phyloP scores from a whole-genome alignment of 2,797 vertebrate species.

The Tarsius wallacei region DNA sequence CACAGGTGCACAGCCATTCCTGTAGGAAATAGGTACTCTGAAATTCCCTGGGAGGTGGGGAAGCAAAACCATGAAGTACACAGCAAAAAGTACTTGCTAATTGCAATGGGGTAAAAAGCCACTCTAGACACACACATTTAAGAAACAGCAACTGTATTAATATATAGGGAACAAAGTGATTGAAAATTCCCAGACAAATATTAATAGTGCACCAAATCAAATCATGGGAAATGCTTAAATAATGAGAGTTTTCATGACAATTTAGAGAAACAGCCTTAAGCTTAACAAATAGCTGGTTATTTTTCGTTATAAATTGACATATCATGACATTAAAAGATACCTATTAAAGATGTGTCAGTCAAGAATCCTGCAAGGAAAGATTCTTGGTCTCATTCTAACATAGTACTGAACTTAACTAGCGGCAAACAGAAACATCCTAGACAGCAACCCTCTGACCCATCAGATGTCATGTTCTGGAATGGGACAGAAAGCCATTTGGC shows the following conservation, averaged over 20 bases:
- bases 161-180: background rate
- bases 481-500: constrained; percentile 88
- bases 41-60: constrained; percentile 10
- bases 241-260: background rate
- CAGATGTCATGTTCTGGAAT: constrained; percentile 88
- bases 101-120: constrained; percentile 9
- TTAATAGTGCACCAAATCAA: background rate
- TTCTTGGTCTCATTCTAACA: background rate
- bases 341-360: background rate
- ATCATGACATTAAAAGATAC: background rate
- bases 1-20: background rate
- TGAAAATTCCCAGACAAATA: background rate
- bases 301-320: background rate
- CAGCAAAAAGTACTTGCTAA: background rate
- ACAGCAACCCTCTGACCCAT: constrained; percentile 90
- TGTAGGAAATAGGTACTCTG: background rate
- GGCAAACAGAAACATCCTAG: constrained; percentile 91
- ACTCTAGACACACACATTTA: background rate
- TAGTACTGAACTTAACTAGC: constrained; percentile 87
- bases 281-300: background rate
- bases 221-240: background rate
- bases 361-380: background rate
- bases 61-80: background rate
- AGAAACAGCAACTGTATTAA: background rate
- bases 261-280: background rate